Percentiles rank a stretch among this genome's conserved stretches.
phyloP scores from a whole-genome alignment of 1,140 invertebrate species.

The Orius insidiosus region DNA sequence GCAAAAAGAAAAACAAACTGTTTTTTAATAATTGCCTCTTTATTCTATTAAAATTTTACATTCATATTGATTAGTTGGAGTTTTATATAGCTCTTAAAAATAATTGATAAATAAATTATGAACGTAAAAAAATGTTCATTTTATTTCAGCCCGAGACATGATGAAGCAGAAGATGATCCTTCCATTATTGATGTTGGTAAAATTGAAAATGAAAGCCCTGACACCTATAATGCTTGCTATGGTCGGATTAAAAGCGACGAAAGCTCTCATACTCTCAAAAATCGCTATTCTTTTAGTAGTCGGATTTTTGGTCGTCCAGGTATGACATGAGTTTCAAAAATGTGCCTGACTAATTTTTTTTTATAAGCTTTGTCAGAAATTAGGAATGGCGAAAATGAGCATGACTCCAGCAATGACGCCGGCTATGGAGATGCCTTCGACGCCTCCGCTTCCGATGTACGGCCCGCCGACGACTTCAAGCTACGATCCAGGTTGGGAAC shows the following conservation, averaged over 20 bases:
- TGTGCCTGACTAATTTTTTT: constrained; percentile 34
- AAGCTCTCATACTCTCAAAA: constrained; percentile 66
- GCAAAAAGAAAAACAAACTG: no score
- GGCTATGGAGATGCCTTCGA: constrained; percentile 30
- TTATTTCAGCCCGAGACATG: constrained; percentile 37
- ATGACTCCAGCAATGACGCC: constrained; percentile 56
- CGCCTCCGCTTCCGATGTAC: constrained; percentile 27
- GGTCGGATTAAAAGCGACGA: constrained; percentile 61
- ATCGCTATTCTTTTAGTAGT: constrained; percentile 58
- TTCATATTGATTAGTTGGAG: no score
- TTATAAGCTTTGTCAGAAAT: constrained; percentile 18
- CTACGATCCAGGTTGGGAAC: constrained; percentile 30
- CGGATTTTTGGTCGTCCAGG: constrained; percentile 56
- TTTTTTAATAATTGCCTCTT: no score
- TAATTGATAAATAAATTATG: no score
- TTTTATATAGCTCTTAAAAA: no score
- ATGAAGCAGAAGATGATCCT: constrained; percentile 66
- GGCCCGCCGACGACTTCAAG: constrained; percentile 40
- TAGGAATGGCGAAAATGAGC: constrained; percentile 17
- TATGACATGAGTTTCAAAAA: not conserved
- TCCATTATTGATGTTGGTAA: constrained; percentile 56
- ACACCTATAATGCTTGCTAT: constrained; percentile 63
- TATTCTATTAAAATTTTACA: no score
- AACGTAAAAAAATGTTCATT: no score
- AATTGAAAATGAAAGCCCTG: constrained; percentile 64